Conservation (phyloP, 2,797 vertebrate genomes). For the Poecilia velifera region DNA sequence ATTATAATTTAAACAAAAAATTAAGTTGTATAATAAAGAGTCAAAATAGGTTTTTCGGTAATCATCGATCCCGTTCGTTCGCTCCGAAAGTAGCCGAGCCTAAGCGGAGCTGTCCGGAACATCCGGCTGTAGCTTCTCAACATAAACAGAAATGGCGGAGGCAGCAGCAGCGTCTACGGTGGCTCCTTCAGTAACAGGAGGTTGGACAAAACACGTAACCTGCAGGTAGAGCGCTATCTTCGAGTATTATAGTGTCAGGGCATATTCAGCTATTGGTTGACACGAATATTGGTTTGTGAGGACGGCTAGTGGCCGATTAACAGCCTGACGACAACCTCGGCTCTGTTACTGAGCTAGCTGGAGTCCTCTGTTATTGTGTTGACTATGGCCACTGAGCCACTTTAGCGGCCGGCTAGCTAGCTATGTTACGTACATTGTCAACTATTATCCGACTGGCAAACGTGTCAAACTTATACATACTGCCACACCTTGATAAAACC, state of each 20-base stretch:
- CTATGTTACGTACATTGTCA: not conserved
- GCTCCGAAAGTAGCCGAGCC: conserved; percentile 62
- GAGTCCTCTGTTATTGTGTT: conserved; percentile 43
- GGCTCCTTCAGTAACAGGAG: conserved; percentile 79
- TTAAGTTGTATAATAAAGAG: not conserved
- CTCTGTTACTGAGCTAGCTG: conserved; percentile 50
- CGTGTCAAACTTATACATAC: not conserved
- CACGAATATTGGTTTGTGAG: not conserved
- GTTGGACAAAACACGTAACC: conserved; percentile 96
- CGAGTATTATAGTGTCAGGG: fast-evolving
- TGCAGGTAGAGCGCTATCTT: conserved; percentile 84
- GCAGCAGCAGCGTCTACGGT: conserved; percentile 87
- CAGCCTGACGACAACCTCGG: conserved; percentile 33
- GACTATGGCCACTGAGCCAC: conserved; percentile 20
- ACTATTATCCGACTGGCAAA: not conserved
- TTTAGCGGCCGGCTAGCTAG: conserved; percentile 7
- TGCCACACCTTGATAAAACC: not conserved
- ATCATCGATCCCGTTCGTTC: conserved; percentile 30
- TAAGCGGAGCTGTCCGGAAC: conserved; percentile 66
- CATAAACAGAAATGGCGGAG: conserved; percentile 99
- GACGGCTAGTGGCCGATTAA: conserved; percentile 15
- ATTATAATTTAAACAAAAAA: not conserved
- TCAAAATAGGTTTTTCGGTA: conserved; percentile 39
- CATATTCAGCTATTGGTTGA: not conserved
- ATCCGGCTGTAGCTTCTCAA: conserved; percentile 88